These are phyloP conservation scores for Perizoma affinitatum DNA, from an alignment of 2,888 invertebrate genomes.

Conservation along the genomic window DNA sequence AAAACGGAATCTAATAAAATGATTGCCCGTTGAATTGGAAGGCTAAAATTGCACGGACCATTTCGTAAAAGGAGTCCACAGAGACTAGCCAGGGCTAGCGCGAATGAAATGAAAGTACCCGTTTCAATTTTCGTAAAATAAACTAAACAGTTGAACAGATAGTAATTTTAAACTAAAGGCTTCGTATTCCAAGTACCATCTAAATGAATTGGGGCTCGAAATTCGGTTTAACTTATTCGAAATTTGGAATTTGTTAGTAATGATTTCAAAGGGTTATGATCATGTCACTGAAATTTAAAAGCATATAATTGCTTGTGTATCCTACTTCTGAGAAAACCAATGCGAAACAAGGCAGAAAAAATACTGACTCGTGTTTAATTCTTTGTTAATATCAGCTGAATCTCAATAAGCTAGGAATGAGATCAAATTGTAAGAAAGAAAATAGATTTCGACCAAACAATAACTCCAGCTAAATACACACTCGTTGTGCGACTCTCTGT, in stretches of 20 bases:
- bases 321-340: no score
- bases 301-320: no score
- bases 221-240: slow-evolving; percentile 2
- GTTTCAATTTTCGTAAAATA: slow-evolving; percentile 13
- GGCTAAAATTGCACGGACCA: slow-evolving; percentile 10
- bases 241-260: neutral
- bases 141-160: slow-evolving; percentile 7
- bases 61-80: slow-evolving; percentile 15
- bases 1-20: slow-evolving; percentile 38
- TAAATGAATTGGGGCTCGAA: slow-evolving; percentile 10
- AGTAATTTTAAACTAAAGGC: slow-evolving; percentile 4
- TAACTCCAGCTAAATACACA: no score
- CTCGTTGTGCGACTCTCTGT: no score
- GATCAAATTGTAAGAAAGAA: no score
- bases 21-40: slow-evolving; percentile 31
- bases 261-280: neutral
- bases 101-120: slow-evolving; percentile 15
- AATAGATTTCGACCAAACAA: no score
- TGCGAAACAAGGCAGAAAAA: no score
- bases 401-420: no score
- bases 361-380: no score
- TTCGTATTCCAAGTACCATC: slow-evolving; percentile 7
- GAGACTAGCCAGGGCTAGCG: slow-evolving; percentile 2
- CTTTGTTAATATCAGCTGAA: no score
- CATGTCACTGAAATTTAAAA: neutral